These are phyloP conservation scores for Ahaetulla prasina DNA, from an alignment of 2,113 vertebrate species.

Conservation along the genomic window DNA sequence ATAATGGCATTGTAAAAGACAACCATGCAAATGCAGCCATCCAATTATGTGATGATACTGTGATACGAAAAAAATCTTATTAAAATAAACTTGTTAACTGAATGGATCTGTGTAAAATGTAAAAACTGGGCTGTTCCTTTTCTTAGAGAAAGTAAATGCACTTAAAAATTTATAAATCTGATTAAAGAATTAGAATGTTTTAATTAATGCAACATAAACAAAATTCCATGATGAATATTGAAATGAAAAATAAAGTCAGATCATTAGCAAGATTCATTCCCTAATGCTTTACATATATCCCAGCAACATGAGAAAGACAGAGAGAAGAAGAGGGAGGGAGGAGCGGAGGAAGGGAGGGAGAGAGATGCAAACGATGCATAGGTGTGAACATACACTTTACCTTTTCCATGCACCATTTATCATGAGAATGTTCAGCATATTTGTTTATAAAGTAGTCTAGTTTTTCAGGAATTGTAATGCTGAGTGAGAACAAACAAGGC, in stretches of 20 bases:
- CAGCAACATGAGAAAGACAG: background rate
- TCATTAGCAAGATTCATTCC: rapidly evolving
- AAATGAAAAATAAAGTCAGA: background rate
- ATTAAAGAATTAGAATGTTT: background rate
- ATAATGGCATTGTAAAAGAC: background rate
- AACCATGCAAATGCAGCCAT: slow-evolving; percentile 1
- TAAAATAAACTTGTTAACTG: background rate
- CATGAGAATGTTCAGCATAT: slow-evolving; percentile 94
- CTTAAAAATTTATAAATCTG: background rate
- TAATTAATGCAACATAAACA: background rate
- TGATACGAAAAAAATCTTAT: background rate
- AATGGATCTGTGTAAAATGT: background rate
- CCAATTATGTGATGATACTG: background rate
- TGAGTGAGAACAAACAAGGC: slow-evolving; percentile 51
- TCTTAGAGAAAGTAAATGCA: background rate
- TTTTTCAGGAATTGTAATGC: slow-evolving; percentile 89
- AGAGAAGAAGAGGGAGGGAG: no score
- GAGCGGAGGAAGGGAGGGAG: no score
- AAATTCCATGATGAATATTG: background rate
- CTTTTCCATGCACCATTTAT: slow-evolving; percentile 97
- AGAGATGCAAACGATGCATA: background rate
- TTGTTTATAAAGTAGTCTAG: slow-evolving; percentile 91
- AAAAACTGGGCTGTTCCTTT: background rate
- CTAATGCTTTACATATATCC: background rate
- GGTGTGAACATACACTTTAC: slow-evolving; percentile 62